Percentiles rank a stretch among this genome's conserved stretches.
phyloP scores from a whole-genome alignment of 2,113 vertebrate species.

The Xenopus tropicalis region DNA sequence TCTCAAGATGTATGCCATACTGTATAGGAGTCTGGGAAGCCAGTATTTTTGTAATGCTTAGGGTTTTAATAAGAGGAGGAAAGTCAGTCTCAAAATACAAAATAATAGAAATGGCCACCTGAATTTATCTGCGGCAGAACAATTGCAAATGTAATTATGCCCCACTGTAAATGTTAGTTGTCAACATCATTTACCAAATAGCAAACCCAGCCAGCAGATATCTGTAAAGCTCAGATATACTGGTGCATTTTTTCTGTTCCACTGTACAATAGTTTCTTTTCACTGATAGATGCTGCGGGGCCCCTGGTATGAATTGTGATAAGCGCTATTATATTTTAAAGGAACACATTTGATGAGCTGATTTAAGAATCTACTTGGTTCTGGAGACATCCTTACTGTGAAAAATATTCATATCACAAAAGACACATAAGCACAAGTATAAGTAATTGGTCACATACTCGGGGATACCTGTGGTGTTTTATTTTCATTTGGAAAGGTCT shows the following conservation, averaged over 20 bases:
- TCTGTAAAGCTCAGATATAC: background rate
- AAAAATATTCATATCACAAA: conserved; percentile 57
- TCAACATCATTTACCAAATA: too few species aligned
- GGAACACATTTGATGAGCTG: conserved; percentile 46
- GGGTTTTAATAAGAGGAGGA: too few species aligned
- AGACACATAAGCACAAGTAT: conserved; percentile 46
- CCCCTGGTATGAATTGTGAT: conserved; percentile 42
- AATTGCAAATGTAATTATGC: too few species aligned
- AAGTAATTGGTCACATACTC: conserved; percentile 52
- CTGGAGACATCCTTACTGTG: conserved; percentile 51
- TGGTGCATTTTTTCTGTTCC: conserved; percentile 36
- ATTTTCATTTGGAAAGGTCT: conserved; percentile 52
- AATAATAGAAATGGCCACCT: too few species aligned
- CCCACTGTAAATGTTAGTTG: too few species aligned
- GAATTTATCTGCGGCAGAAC: too few species aligned
- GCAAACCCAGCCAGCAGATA: background rate
- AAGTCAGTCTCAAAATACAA: too few species aligned
- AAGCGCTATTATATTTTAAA: conserved; percentile 18
- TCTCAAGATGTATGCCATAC: too few species aligned
- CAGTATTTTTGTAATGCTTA: too few species aligned
- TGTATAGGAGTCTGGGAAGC: too few species aligned
- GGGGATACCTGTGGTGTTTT: conserved; percentile 48
- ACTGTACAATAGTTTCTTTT: conserved; percentile 35
- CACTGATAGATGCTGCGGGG: conserved; percentile 19
- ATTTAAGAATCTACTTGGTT: conserved; percentile 40